Conservation (phyloP, 2,888 invertebrate species). For the Maniola hyperantus region DNA sequence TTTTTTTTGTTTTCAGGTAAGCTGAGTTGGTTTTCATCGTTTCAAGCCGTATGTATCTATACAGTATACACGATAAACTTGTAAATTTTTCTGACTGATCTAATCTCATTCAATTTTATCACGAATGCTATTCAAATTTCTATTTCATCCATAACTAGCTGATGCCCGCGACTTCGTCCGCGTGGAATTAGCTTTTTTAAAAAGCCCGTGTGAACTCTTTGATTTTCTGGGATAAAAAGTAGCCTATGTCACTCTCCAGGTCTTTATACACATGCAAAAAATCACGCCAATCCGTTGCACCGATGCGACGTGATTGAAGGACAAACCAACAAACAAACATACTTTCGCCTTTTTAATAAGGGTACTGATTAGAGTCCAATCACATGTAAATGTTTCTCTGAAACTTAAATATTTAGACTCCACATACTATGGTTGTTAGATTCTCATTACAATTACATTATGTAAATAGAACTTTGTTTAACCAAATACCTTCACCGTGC, state of each 20-base stretch:
- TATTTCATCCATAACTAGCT: constrained; percentile 34
- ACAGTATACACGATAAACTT: constrained; percentile 6
- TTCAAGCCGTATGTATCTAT: background rate
- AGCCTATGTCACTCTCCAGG: too few species aligned
- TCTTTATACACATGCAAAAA: too few species aligned
- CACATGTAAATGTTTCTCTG: constrained; percentile 25
- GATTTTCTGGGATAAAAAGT: too few species aligned
- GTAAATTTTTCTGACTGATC: constrained; percentile 21
- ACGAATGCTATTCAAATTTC: constrained; percentile 26
- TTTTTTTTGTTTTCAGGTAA: constrained; percentile 33
- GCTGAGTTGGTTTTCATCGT: constrained; percentile 7
- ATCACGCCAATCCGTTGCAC: too few species aligned
- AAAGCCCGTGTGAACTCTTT: too few species aligned
- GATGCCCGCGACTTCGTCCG: too few species aligned
- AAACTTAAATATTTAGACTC: constrained; percentile 34
- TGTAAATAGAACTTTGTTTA: constrained; percentile 41
- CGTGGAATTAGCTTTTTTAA: too few species aligned
- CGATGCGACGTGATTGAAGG: too few species aligned
- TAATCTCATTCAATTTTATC: constrained; percentile 25
- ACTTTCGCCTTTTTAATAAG: too few species aligned
- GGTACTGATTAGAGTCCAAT: constrained; percentile 34
- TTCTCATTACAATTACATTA: constrained; percentile 39
- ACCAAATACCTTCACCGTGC: constrained; percentile 38
- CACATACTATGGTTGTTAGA: constrained; percentile 34
- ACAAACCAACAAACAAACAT: too few species aligned